phyloP scores from a whole-genome alignment of 2,797 vertebrate genomes.

The Sebastes hubbsi region DNA sequence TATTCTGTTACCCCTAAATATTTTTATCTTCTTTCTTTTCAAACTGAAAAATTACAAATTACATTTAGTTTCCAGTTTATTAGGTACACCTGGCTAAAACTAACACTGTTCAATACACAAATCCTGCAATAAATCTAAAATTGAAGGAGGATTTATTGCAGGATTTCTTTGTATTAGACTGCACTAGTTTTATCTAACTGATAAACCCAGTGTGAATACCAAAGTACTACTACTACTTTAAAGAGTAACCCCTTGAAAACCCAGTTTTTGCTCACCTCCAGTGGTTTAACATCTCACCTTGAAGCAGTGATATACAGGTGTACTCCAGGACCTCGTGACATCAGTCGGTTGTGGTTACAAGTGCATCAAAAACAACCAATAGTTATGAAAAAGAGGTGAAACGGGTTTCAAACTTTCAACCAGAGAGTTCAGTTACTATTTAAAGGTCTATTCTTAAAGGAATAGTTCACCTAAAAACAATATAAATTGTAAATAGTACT shows the following conservation, averaged over 20 bases:
- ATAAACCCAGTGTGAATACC: too few species aligned
- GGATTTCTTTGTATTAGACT: too few species aligned
- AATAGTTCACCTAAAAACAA: too few species aligned
- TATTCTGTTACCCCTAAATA: not conserved
- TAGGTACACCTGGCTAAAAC: not conserved
- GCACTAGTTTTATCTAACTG: too few species aligned
- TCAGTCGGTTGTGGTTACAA: not conserved
- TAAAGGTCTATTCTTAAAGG: too few species aligned
- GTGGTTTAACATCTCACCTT: not conserved
- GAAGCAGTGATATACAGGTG: slow-evolving; percentile 4
- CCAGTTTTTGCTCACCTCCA: not conserved
- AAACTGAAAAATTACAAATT: not conserved
- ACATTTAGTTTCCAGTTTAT: not conserved
- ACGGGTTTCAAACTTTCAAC: not conserved
- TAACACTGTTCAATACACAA: not conserved
- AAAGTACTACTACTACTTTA: not conserved
- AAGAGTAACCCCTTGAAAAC: not conserved
- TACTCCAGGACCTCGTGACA: too few species aligned
- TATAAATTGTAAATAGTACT: too few species aligned
- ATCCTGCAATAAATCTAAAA: too few species aligned
- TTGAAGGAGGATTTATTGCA: too few species aligned
- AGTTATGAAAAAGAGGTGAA: not conserved
- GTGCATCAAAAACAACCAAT: not conserved
- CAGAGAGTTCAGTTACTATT: not conserved
- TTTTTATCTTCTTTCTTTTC: not conserved